phyloP scores from a whole-genome alignment of 2,797 vertebrate genomes.

The Martes flavigula region DNA sequence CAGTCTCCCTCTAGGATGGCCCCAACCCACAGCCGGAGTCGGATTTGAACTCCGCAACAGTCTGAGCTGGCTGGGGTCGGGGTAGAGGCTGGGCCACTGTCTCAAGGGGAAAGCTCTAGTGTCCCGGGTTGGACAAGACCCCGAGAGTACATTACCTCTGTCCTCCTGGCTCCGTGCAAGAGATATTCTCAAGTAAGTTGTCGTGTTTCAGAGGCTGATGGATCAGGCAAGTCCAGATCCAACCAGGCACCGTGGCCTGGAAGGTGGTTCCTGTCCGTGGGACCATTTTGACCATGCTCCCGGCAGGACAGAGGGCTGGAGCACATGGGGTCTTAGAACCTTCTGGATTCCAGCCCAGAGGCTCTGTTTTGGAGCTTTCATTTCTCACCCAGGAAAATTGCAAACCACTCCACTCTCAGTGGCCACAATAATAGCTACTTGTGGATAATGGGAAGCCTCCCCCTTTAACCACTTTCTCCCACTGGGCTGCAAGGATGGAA shows the following conservation, averaged over 20 bases:
- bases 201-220: not conserved
- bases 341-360: constrained; percentile 28
- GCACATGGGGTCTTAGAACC: not conserved
- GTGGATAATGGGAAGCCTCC: not conserved
- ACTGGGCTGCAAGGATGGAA: not conserved
- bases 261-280: not conserved
- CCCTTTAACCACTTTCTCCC: constrained; percentile 50
- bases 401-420: constrained; percentile 37
- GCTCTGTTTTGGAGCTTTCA: not conserved
- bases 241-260: too few relatives aligned
- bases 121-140: not conserved
- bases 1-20: constrained; percentile 56
- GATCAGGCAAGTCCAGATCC: not conserved
- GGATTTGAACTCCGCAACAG: constrained; percentile 40
- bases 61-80: not conserved
- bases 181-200: too few relatives aligned
- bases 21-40: constrained; percentile 67
- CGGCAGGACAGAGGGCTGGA: not conserved
- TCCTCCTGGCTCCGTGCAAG: not conserved
- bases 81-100: not conserved
- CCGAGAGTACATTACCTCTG: not conserved
- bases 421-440: constrained; percentile 56
- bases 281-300: not conserved
- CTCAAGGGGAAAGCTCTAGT: not conserved
- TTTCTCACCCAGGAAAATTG: constrained; percentile 32